Evolutionary conservation across 2,888 invertebrate genomes (phyloP).

Genomic region (Leptopilina myrica): DNA sequence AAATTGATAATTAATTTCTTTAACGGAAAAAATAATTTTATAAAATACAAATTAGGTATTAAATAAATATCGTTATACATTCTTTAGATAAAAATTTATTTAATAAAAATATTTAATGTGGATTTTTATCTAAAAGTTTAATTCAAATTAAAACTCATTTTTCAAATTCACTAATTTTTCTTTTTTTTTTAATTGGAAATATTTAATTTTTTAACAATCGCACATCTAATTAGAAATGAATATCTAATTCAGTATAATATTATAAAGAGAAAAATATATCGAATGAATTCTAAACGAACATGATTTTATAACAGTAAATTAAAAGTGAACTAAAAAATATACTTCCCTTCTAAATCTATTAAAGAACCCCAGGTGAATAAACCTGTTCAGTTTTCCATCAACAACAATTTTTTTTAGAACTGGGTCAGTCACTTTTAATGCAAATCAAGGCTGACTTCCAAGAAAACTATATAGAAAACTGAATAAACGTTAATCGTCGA

Average conservation of each 20-base stretch:
- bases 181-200: too few species aligned
- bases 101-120: too few species aligned
- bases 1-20: too few species aligned
- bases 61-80: too few species aligned
- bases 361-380: constrained; percentile 13
- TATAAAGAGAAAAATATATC: neutral
- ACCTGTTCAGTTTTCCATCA: constrained; percentile 9
- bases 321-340: neutral
- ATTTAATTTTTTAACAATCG: too few species aligned
- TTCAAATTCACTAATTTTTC: too few species aligned
- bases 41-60: too few species aligned
- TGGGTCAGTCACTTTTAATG: constrained; percentile 4
- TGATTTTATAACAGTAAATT: constrained; percentile 11
- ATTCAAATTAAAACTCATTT: too few species aligned
- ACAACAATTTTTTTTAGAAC: constrained; percentile 20
- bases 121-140: too few species aligned
- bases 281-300: neutral
- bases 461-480: neutral
- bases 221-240: neutral
- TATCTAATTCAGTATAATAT: neutral
- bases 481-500: neutral
- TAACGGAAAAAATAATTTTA: too few species aligned
- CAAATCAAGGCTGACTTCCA: constrained; percentile 16
- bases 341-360: constrained; percentile 12
- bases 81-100: too few species aligned